Evolutionary conservation across 2,888 invertebrate species (phyloP).

Genomic region (Coenonympha glycerion): DNA sequence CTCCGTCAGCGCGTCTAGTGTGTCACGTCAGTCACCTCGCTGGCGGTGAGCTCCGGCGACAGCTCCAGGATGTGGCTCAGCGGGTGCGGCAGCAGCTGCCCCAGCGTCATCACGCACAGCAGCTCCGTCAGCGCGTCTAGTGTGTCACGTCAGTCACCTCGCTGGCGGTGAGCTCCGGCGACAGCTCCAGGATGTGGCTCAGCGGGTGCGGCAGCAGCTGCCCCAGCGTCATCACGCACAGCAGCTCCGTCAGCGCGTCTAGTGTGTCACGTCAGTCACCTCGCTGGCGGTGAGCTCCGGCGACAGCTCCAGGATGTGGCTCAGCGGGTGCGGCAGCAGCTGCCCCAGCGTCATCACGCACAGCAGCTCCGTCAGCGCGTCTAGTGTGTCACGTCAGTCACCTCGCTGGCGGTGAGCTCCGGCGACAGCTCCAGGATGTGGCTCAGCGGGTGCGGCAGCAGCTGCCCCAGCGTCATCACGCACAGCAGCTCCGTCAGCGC

Average conservation of each 20-base stretch:
- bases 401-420: constrained; percentile 83
- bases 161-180: constrained; percentile 82
- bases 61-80: constrained; percentile 85
- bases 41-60: constrained; percentile 82
- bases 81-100: constrained; percentile 90
- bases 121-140: constrained; percentile 77
- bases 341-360: constrained; percentile 90
- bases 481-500: constrained; percentile 80
- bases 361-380: constrained; percentile 78
- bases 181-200: constrained; percentile 83
- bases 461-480: constrained; percentile 88
- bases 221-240: constrained; percentile 88
- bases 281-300: constrained; percentile 84
- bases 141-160: constrained; percentile 76
- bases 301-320: constrained; percentile 84
- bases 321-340: constrained; percentile 87
- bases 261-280: too few species aligned
- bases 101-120: constrained; percentile 86
- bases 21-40: constrained; percentile 75
- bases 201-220: constrained; percentile 90
- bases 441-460: constrained; percentile 88
- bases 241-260: constrained; percentile 76
- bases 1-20: constrained; percentile 72
- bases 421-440: constrained; percentile 85
- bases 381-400: too few species aligned